These are phyloP conservation scores for Phocides pigmalion DNA, from an alignment of 1,140 invertebrate species.

Conservation along the genomic window DNA sequence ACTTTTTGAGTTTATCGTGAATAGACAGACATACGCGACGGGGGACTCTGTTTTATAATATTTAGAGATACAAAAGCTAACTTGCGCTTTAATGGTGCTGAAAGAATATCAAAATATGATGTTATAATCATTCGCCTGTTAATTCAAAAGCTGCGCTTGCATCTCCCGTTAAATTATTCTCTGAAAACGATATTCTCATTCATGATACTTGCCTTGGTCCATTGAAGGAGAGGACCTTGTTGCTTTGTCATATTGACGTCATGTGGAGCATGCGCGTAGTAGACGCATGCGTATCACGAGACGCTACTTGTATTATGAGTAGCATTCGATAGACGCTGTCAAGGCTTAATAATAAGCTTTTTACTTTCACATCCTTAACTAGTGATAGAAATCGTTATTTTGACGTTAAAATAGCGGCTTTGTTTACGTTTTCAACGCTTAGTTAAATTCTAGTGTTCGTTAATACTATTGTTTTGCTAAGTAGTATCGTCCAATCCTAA, in stretches of 20 bases:
- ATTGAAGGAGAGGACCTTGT: constrained; percentile 62
- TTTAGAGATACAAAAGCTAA: too few species aligned
- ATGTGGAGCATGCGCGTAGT: constrained; percentile 56
- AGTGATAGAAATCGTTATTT: not conserved
- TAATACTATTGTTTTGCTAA: not conserved
- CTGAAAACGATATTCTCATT: constrained; percentile 43
- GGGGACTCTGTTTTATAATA: too few species aligned
- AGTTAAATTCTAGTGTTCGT: not conserved
- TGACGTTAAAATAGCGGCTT: not conserved
- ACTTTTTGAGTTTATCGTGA: too few species aligned
- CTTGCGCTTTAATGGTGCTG: too few species aligned
- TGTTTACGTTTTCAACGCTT: not conserved
- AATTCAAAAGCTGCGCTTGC: too few species aligned
- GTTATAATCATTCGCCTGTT: too few species aligned
- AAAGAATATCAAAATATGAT: too few species aligned
- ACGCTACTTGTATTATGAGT: constrained; percentile 59
- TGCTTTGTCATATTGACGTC: constrained; percentile 69
- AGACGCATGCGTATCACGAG: constrained; percentile 56
- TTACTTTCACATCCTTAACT: constrained; percentile 36
- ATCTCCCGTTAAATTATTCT: too few species aligned
- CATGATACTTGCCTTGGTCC: constrained; percentile 63
- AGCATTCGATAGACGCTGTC: constrained; percentile 58
- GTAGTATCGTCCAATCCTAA: too few species aligned
- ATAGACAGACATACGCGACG: too few species aligned
- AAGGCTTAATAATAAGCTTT: constrained; percentile 60